Evolutionary conservation across 2,797 vertebrate species (phyloP), one percentile per base, ranked within the genome.

Genomic region (Pangasius mekongensis): DNA sequence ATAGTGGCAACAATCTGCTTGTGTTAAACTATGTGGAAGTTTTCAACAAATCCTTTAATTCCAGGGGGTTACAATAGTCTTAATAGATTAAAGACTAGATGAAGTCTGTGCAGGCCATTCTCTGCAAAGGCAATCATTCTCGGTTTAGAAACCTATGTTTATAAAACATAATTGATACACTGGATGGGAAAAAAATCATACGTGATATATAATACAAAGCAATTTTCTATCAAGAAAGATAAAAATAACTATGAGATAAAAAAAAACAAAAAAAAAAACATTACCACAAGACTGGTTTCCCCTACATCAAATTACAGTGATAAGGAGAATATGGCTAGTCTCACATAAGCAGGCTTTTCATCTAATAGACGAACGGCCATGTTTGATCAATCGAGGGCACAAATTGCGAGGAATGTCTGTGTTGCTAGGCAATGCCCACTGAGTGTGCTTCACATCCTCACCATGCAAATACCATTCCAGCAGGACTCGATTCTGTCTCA

Each of bases 341-440:
- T 33, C 39, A 66, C 20, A 30, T 18, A 47, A 67, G 49, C 16
- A 36, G 49, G 33, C 33, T 56, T 27, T 67, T 83, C 10, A 52
- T 82, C 30, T 64, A 47, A 89, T 56, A 71, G 39, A 88, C 66
- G 80, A 67, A 67, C 5, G 20, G 87, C 66, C 88, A 69, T 87
- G 86, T 85, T 89, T 66, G 74, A 90, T 86, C 78, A 86, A 82
- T 87, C 33, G 27, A 76, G 88, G 90, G 76, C 85, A 91, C 71
- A 84, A 85, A 87, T 18, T 24, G n/a, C 9, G 20, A 80, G 64
- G 43, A 86, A 89, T 47, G 56, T 27, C 73, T 87, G 85, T 87
- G 89, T 90, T 91, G 89, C 91, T 91, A 90, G 88, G 89, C 62
- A 74, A 91, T 85, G 83, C 83, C 86, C 90, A 91, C 89, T 69